Conservation (phyloP, 1,140 invertebrate species). For the Dendrolimus punctatus region DNA sequence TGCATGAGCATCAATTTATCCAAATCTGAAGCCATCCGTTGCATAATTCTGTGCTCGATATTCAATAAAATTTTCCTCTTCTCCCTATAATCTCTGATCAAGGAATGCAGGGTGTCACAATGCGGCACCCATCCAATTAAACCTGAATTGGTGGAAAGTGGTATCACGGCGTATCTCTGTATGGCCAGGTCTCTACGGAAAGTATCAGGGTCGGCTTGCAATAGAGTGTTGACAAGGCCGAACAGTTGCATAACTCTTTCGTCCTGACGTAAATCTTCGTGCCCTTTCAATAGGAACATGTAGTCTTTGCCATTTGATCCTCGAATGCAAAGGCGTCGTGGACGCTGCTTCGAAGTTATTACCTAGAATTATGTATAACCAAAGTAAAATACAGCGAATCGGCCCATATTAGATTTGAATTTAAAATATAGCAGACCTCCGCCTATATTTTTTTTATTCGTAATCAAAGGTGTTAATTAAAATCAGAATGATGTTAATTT, state of each 20-base stretch:
- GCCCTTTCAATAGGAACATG: conserved; percentile 98
- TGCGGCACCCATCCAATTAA: conserved; percentile 97
- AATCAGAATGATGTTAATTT: no score
- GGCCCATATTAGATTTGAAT: neutral
- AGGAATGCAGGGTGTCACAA: conserved; percentile 85
- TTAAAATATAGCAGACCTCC: no score
- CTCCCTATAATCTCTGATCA: conserved; percentile 98
- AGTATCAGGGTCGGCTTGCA: conserved; percentile 84
- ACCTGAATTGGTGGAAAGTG: conserved; percentile 98
- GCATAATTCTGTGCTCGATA: conserved; percentile 98
- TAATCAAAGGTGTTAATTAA: no score
- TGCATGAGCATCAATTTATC: conserved; percentile 98
- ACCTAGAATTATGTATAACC: conserved; percentile 68
- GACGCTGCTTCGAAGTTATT: conserved; percentile 89
- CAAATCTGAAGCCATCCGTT: conserved; percentile 97
- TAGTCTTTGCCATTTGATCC: conserved; percentile 98
- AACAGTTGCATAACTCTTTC: conserved; percentile 93
- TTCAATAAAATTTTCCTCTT: conserved; percentile 98
- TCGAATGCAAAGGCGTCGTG: conserved; percentile 93
- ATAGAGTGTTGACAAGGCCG: conserved; percentile 86
- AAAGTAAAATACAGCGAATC: conserved; percentile 1
- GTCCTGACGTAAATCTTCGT: conserved; percentile 90
- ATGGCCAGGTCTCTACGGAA: conserved; percentile 77
- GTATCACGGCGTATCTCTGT: conserved; percentile 93
- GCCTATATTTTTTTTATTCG: no score